Evolutionary conservation across 2,113 vertebrate species (phyloP), one percentile per base, ranked within the genome.

Genomic region (Benitochromis conjunctus): DNA sequence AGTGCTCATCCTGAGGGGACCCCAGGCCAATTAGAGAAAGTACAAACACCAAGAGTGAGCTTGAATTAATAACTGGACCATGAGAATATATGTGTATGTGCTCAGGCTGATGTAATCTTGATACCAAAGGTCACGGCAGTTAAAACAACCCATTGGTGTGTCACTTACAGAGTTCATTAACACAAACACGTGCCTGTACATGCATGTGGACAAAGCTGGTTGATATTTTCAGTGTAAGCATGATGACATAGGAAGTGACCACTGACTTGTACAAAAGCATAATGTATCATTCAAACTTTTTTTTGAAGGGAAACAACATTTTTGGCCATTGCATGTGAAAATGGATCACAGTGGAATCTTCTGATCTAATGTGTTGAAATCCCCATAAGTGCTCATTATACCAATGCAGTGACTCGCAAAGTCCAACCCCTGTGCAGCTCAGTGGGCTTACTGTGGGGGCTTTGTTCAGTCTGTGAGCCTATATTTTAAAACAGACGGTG

Each of bases 391-490:
- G 43, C 66, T 92, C 81, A 90, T 94, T 91, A 86, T 83, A 54
- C 55, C 77, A 24, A 77, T 84, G 69, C 56, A 92, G 91, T 74
- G 84, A 88, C 90, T 92, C 86, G 85, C 58, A 91, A 85, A 86
- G 83, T 86, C 60, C 62, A 88, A 86, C 71, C 83, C 56, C 82
- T 80, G 82, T 66, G 81, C 80, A 87, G 81, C 80, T 77, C 82
- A 62, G 77, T 38, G 82, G 85, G 88, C 83, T 76, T 69, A 92
- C 82, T 95, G 91, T 92, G 83, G 87, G 77, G 81, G 90, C 94
- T 94, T 94, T 94, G 93, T 95, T 94, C 93, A 84, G 79, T 85
- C 16, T 83, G 87, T 92, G 88, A 79, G 81, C 79, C 83, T 84
- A 55, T 85, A 82, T 87, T 71, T 89, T 86, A 77, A 93, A 94